Percentiles rank a stretch among this genome's conserved stretches.
Evolutionary conservation across 2,888 invertebrate genomes (phyloP).

Genomic region (Hydrotaea cyrtoneurina): DNA sequence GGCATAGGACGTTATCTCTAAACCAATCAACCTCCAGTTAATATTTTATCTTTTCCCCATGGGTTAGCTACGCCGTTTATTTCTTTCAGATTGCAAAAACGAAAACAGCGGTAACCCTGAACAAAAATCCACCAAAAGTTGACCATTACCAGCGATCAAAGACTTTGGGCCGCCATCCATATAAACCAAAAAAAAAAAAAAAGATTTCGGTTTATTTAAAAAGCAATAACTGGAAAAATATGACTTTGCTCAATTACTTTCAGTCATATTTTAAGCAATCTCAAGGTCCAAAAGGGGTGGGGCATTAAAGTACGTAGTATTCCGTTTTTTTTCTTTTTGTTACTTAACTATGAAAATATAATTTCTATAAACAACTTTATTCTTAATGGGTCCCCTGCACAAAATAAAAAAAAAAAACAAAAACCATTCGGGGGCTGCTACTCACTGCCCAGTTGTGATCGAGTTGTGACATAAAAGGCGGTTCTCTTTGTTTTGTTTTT

Average conservation of each 20-base stretch:
- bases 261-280: constrained; percentile 4
- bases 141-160: constrained; percentile 33
- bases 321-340: constrained; percentile 2
- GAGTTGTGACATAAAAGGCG: constrained; percentile 67
- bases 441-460: constrained; percentile 14
- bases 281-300: constrained; percentile 38
- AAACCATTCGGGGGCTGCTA: not conserved
- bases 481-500: constrained; percentile 53
- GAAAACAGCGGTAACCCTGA: not conserved
- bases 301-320: not conserved
- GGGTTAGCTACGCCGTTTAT: too few relatives aligned
- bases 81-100: too few relatives aligned
- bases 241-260: constrained; percentile 35
- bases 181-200: constrained; percentile 17
- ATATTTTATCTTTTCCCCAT: too few relatives aligned
- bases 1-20: too few relatives aligned
- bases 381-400: not conserved
- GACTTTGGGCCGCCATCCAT: constrained; percentile 36
- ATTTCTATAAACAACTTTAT: constrained; percentile 2
- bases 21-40: too few relatives aligned
- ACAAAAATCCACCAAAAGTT: not conserved
- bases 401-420: not conserved
- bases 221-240: constrained; percentile 5
- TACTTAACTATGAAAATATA: constrained; percentile 15
- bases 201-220: constrained; percentile 48